Base-by-base conservation (phyloP, 1,140 invertebrate genomes). In the Octopus bimaculoides region DNA sequence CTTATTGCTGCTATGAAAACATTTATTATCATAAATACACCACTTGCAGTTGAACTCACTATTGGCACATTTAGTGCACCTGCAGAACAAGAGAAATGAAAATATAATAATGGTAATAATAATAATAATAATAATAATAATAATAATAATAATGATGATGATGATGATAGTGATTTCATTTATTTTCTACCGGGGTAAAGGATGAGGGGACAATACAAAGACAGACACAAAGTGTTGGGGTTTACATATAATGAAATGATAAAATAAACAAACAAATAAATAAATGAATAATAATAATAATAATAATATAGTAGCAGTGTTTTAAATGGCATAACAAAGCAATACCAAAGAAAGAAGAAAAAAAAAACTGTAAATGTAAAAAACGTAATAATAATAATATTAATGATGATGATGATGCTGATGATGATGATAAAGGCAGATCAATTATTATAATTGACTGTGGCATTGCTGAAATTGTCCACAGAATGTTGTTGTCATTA, bases 11-110 rank as follows among this genome's bases (percentile, higher is more conserved):
- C 26, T 20, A 17, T 84, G 84, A 73, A 80, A 81, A 83, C 86
- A 87, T 41, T 82, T 83, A 77, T 87, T 86, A 61, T 86, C 83
- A 79, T 84, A 84, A n/a, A 86, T 75, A 83, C 86, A 87, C 86
- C 86, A 87, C 78, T 87, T 83, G 81, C 86, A 87, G 26, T 82
- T 82, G 80, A 81, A 87, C 5, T 61, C 74, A 71, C 84, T 86
- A 79, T 83, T 82, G n/a, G 83, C 83, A 79, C 86, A 87, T 5
- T 77, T 66, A 17, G 83, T 79, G 76, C 86, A 87, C 41, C 86
- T 87, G 81, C 52, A 79, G 76, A 53, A 77, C 79, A 55, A 81
- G 52, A 7, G 52, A 77, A 54, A 66, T 73, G 66, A 52, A 20
- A 80, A 69, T 69, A 41, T 52, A 56, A 75, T 77, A 55, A 20